These are phyloP conservation scores for Tachystola acroxantha DNA, from an alignment of 2,888 invertebrate species.

Conservation along the genomic window DNA sequence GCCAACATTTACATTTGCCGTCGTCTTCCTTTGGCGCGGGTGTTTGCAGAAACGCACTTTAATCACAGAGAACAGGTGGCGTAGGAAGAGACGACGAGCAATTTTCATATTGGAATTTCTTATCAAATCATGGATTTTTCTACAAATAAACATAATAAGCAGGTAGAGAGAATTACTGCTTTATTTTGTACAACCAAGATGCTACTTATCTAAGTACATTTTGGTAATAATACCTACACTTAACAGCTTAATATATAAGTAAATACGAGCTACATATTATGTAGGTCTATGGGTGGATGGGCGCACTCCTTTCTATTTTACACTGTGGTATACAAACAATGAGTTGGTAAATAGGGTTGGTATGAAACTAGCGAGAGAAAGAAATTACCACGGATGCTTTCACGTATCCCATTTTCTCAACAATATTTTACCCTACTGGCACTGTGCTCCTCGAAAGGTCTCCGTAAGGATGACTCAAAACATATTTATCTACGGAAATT, in stretches of 20 bases:
- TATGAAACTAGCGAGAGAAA: no score
- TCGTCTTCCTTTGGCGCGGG: constrained; percentile 36
- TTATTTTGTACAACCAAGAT: no score
- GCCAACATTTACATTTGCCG: constrained; percentile 67
- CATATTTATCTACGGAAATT: constrained; percentile 41
- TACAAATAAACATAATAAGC: constrained; percentile 7
- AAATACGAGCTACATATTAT: no score
- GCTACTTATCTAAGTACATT: no score
- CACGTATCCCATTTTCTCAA: constrained; percentile 68
- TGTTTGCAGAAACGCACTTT: constrained; percentile 64
- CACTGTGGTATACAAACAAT: no score
- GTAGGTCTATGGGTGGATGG: no score
- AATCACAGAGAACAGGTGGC: constrained; percentile 68
- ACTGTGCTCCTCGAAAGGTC: constrained; percentile 40
- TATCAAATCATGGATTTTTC: constrained; percentile 40
- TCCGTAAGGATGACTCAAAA: constrained; percentile 40
- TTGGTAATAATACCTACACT: no score
- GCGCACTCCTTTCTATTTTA: no score
- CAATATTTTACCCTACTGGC: constrained; percentile 60
- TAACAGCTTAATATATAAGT: no score
- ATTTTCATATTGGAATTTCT: constrained; percentile 69
- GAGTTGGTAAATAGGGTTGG: no score
- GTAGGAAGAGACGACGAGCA: constrained; percentile 50
- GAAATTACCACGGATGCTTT: constrained; percentile 44
- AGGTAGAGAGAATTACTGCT: neutral